Evolutionary conservation across 1,140 invertebrate genomes (phyloP).

Genomic region (Trialeurodes vaporariorum): DNA sequence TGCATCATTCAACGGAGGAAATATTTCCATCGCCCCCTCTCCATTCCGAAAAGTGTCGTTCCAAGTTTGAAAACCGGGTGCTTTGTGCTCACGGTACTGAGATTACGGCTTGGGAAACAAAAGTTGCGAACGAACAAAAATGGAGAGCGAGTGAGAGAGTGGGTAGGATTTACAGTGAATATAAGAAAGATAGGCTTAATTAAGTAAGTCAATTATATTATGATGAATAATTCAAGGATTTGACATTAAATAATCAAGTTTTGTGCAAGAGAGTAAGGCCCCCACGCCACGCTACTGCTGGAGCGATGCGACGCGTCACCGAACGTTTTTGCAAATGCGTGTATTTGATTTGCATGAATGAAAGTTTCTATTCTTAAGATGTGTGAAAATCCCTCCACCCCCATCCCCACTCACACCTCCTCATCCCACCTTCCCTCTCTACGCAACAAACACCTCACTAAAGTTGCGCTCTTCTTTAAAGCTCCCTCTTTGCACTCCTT

Average conservation of each 20-base stretch:
- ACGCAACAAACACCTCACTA: not conserved
- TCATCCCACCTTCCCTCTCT: not conserved
- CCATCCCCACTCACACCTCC: no score
- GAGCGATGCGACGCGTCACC: not conserved
- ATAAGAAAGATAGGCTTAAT: not conserved
- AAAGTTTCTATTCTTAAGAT: not conserved
- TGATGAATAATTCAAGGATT: not conserved
- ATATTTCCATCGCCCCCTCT: no score
- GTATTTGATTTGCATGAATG: not conserved
- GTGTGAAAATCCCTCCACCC: not conserved
- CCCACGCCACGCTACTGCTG: no score
- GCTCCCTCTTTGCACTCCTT: not conserved
- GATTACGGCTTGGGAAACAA: no score
- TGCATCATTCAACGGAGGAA: not conserved
- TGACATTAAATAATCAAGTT: not conserved
- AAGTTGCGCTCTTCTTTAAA: not conserved
- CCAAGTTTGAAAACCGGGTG: no score
- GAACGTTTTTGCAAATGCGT: not conserved
- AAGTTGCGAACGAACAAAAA: not conserved
- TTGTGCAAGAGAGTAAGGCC: no score
- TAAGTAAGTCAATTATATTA: not conserved
- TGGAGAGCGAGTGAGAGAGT: no score
- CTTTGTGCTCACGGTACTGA: no score
- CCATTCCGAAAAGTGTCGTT: no score
- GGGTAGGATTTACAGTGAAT: no score